Evolutionary conservation across 2,113 vertebrate genomes (phyloP).

Genomic region (Harpagus bidentatus): DNA sequence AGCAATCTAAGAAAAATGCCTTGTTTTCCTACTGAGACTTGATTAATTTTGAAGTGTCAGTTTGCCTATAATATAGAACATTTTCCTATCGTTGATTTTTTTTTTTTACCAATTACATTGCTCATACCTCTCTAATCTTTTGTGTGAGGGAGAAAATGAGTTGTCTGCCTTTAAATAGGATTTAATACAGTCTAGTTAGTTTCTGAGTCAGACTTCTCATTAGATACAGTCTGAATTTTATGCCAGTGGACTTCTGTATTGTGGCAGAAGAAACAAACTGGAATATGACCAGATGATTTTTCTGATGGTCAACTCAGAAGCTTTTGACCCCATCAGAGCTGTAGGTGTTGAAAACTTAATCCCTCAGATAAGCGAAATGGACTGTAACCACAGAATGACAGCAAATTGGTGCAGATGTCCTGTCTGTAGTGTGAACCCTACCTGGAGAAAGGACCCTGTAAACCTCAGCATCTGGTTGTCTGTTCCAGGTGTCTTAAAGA

Average conservation of each 20-base stretch:
- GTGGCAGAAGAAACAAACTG: neutral
- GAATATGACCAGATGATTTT: neutral
- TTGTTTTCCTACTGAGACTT: neutral
- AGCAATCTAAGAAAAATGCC: neutral
- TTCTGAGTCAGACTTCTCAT: neutral
- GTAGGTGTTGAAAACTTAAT: neutral
- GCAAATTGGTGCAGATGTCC: neutral
- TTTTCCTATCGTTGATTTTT: neutral
- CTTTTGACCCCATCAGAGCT: neutral
- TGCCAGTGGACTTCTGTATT: neutral
- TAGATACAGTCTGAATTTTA: neutral
- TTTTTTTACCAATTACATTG: neutral
- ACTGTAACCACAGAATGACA: neutral
- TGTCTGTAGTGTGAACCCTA: neutral
- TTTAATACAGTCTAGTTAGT: neutral
- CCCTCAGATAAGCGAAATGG: neutral
- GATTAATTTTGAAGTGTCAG: neutral
- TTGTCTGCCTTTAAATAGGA: neutral
- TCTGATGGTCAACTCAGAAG: neutral
- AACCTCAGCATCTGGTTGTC: neutral
- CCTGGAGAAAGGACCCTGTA: neutral
- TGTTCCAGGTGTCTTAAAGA: neutral
- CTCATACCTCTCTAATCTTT: neutral
- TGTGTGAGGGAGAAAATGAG: neutral
- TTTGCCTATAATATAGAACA: neutral